Conservation (phyloP, 1,140 invertebrate species). For the Heterodera schachtii region DNA sequence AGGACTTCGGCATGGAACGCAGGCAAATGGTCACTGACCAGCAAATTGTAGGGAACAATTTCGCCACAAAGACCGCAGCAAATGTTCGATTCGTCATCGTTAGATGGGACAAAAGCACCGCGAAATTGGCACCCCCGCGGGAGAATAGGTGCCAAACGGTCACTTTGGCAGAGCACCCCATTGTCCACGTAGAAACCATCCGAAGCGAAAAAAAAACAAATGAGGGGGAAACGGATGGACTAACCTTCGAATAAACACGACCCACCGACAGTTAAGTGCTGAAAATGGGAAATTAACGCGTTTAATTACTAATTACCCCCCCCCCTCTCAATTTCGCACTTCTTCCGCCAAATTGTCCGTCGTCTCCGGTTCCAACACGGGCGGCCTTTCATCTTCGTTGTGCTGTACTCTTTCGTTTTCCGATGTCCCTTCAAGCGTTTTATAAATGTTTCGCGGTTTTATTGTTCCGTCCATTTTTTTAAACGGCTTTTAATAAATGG, state of each 20-base stretch:
- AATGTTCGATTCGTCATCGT: conserved; percentile 53
- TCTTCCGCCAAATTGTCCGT: neutral
- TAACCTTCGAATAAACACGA: conserved; percentile 15
- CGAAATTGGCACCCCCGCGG: conserved; percentile 6
- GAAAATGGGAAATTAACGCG: neutral
- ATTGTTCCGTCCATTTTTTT: neutral
- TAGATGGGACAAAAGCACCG: conserved; percentile 27
- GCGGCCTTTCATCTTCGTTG: conserved; percentile 24
- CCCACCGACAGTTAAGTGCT: neutral
- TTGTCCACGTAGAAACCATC: conserved; percentile 39
- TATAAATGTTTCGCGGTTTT: neutral
- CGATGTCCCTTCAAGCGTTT: neutral
- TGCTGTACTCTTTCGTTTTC: conserved; percentile 20
- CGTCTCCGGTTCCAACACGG: conserved; percentile 29
- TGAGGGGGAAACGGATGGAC: neutral
- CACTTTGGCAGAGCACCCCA: conserved; percentile 33
- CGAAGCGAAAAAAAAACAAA: neutral
- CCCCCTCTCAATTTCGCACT: neutral
- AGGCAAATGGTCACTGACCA: conserved; percentile 61
- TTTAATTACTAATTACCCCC: neutral
- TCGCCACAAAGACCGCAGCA: conserved; percentile 64
- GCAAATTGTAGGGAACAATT: conserved; percentile 58
- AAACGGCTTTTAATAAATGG: neutral
- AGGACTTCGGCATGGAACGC: conserved; percentile 59
- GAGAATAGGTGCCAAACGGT: neutral